Base-by-base conservation (phyloP, 2,888 invertebrate species). In the Tolmerus cingulatus region DNA sequence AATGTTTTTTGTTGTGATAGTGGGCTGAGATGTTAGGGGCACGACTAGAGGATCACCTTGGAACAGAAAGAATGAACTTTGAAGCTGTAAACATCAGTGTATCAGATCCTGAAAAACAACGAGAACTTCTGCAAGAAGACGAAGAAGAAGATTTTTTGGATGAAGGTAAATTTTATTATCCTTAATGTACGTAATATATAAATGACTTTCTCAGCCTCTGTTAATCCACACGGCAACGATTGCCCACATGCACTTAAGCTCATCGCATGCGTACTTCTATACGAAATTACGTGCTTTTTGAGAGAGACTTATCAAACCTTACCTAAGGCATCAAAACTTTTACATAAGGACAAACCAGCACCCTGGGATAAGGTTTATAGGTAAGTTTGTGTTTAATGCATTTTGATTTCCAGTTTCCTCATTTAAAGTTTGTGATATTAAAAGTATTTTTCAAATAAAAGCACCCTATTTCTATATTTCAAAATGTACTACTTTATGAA, bases 111-210 rank as follows among this genome's bases (percentile, higher is more conserved):
- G 95, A 94, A 86, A 96, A 96, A 88, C 97, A 97, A 90, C 95
- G 96, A 85, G 96, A 97, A 89, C 92, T 97, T 14, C 92, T 97
- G 76, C 94, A 96, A 81, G 96, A 97, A 92, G 97, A 97, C 89
- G 97, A 97, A 91, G 97, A 99, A 90, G 99, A 99, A 93, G 99
- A 99, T 92, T 99, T 98, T 91, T 93, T 99, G 27, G 99, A 99
- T 92, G 99, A 98, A 95, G 96, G 97, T 96, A 87, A 37, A 74
- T 88, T 57, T 57, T 40, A 40, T 40, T 12, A 12, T 16, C 4
- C 66, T 57, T 74, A 5, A 12, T 34, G 4, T 66, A 84, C 14
- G 9, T 12, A n/a, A 16, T 55, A 16, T 27, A 23, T 23, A 84
- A 84, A 46, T 34, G 37, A 82, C 23, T 8, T 57, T 79, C 46